phyloP scores from a whole-genome alignment of 2,797 vertebrate genomes.

The Artibeus lituratus region DNA sequence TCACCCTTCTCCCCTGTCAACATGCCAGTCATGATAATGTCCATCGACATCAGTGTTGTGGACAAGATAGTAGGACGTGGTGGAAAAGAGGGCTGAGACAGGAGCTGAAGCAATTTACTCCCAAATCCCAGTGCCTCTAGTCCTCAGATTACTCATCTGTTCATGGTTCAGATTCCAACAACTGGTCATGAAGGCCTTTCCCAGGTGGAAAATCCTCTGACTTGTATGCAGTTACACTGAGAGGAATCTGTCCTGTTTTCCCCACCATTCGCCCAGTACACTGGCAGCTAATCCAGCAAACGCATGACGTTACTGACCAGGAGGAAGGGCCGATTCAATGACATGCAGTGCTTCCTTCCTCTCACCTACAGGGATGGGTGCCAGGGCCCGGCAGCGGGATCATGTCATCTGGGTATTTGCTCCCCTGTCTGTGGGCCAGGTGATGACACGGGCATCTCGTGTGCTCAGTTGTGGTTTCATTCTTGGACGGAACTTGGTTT shows the following conservation, averaged over 20 bases:
- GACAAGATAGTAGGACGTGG: not conserved
- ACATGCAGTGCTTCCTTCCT: not conserved
- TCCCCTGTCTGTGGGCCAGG: slow-evolving; percentile 85
- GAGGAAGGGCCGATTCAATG: not conserved
- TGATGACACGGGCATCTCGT: slow-evolving; percentile 88
- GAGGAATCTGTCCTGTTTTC: not conserved
- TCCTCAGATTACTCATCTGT: not conserved
- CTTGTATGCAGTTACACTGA: not conserved
- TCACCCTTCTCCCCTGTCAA: not conserved
- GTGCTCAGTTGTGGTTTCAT: slow-evolving; percentile 88
- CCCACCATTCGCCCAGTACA: not conserved
- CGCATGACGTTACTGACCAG: not conserved
- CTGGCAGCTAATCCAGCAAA: not conserved
- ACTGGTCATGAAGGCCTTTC: not conserved
- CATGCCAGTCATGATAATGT: not conserved
- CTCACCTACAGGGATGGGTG: slow-evolving; percentile 85
- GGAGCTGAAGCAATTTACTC: not conserved
- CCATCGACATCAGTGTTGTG: not conserved
- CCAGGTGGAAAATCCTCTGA: not conserved
- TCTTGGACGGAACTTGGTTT: slow-evolving; percentile 89
- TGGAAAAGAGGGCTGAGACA: not conserved
- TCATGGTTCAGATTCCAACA: not conserved
- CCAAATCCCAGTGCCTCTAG: not conserved
- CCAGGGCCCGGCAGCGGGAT: slow-evolving; percentile 85
- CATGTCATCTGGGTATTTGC: slow-evolving; percentile 88